Evolutionary conservation across 2,113 vertebrate genomes (phyloP).

Genomic region (Apeltes quadracus): DNA sequence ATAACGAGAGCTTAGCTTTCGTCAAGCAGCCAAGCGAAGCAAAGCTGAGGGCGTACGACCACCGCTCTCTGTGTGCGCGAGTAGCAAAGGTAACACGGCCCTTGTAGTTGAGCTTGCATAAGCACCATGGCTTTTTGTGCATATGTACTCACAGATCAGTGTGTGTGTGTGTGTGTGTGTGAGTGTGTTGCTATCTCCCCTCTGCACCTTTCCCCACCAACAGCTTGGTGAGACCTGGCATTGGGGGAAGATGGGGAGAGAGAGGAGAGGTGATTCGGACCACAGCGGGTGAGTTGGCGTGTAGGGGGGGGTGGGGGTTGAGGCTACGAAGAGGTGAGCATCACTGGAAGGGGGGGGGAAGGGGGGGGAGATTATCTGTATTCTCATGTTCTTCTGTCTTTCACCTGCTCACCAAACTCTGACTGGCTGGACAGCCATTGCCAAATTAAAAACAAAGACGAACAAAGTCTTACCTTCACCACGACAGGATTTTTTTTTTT

Average conservation of each 20-base stretch:
- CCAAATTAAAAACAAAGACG: conserved; percentile 57
- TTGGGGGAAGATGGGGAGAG: conserved; percentile 48
- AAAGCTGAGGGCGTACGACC: conserved; percentile 62
- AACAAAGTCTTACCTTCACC: conserved; percentile 40
- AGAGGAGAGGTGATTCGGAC: conserved; percentile 52
- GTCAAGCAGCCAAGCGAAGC: conserved; percentile 71
- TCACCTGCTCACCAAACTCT: conserved; percentile 77
- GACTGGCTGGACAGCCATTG: conserved; percentile 61
- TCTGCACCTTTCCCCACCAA: conserved; percentile 78
- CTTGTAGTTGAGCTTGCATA: conserved; percentile 62
- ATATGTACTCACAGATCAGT: conserved; percentile 58
- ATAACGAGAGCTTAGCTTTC: conserved; percentile 75
- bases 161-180: conserved; percentile 21
- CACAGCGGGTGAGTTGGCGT: conserved; percentile 59
- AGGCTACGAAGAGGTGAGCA: conserved; percentile 65
- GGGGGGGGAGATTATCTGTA: conserved; percentile 70
- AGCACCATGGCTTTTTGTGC: conserved; percentile 62
- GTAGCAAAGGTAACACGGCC: conserved; percentile 49
- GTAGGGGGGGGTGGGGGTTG: conserved; percentile 37
- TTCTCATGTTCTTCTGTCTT: conserved; percentile 78
- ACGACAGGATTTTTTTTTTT: not conserved
- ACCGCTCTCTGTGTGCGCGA: conserved; percentile 30
- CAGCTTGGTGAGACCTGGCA: conserved; percentile 65
- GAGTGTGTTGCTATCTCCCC: conserved; percentile 71
- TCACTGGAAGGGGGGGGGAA: conserved; percentile 55